Evolutionary conservation across 2,888 invertebrate genomes (phyloP).

Genomic region (Drosophila borealis): DNA sequence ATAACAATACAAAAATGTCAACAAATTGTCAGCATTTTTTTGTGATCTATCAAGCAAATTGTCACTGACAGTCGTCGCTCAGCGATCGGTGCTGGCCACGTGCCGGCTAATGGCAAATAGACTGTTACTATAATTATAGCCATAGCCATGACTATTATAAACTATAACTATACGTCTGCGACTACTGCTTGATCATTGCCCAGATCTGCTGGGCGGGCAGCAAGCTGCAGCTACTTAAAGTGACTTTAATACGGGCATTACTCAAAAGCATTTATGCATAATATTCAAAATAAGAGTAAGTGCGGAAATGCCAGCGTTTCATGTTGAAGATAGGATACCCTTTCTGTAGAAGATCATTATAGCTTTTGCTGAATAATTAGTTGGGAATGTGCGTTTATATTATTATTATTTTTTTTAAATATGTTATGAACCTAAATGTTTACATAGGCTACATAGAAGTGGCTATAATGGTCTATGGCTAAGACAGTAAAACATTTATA

Average conservation of each 20-base stretch:
- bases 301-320: neutral
- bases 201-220: constrained; percentile 11
- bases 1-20: constrained; percentile 56
- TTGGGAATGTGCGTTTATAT: neutral
- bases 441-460: too few species aligned
- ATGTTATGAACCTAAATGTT: too few species aligned
- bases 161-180: constrained; percentile 1
- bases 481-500: too few species aligned
- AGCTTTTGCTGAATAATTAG: neutral
- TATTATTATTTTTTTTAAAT: too few species aligned
- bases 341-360: neutral
- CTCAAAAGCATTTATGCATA: neutral
- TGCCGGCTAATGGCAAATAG: constrained; percentile 47
- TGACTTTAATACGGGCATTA: neutral
- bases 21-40: constrained; percentile 71
- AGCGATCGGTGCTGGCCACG: constrained; percentile 55
- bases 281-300: neutral
- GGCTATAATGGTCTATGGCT: too few species aligned
- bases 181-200: constrained; percentile 8
- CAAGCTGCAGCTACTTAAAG: constrained; percentile 24
- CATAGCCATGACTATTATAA: constrained; percentile 9
- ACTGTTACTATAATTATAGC: constrained; percentile 9
- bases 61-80: constrained; percentile 36
- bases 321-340: neutral
- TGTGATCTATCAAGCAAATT: constrained; percentile 67